These are phyloP conservation scores for Nesometra sesokonis DNA, from an alignment of 35 echinoderm and acorn worm genomes.

Conservation along the genomic window DNA sequence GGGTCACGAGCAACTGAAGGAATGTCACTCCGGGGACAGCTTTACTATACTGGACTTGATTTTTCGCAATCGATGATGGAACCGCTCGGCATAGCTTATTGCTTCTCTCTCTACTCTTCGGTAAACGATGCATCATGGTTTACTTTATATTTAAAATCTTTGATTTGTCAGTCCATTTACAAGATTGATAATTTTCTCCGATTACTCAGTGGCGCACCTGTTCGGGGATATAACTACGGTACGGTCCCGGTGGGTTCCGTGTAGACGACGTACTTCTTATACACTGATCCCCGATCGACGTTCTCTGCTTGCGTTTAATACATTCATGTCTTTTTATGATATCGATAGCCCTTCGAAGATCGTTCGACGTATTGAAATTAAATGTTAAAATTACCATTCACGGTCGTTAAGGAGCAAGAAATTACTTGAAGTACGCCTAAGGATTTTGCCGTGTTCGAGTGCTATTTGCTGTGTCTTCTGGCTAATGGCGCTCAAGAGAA, in stretches of 20 bases:
- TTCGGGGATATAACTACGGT: not conserved
- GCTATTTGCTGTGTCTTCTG: not conserved
- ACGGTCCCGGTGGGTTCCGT: not conserved
- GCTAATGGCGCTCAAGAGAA: not conserved
- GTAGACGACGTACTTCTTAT: not conserved
- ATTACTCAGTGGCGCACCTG: not conserved
- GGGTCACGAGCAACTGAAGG: not conserved
- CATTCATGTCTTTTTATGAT: not conserved
- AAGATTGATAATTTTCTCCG: not conserved
- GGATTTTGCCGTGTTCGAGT: not conserved
- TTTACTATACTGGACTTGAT: not conserved
- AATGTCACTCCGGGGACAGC: not conserved
- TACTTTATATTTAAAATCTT: not conserved
- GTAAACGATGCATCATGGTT: not conserved
- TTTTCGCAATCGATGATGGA: not conserved
- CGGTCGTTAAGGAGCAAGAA: not conserved
- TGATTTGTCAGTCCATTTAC: not conserved
- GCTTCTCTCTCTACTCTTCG: not conserved
- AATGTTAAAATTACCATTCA: not conserved
- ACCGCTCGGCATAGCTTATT: not conserved
- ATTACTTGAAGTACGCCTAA: not conserved
- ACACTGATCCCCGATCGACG: not conserved
- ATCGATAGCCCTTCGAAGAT: not conserved
- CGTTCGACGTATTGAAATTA: not conserved
- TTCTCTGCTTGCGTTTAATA: not conserved